Evolutionary conservation across 1,140 invertebrate genomes (phyloP).

Genomic region (Neodiprion pinetum): DNA sequence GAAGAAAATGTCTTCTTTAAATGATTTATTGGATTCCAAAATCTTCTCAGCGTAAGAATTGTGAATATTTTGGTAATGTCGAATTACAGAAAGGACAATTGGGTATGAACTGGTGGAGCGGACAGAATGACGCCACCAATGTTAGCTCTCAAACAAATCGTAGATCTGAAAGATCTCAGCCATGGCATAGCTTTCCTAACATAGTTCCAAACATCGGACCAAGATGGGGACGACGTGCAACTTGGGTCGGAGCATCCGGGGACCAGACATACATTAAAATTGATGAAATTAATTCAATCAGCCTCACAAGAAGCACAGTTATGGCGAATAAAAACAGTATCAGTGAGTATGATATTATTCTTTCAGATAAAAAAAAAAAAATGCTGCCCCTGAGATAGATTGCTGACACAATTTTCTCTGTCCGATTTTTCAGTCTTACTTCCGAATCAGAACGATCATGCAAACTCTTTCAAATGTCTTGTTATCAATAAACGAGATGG

Average conservation of each 20-base stretch:
- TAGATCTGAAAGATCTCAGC: constrained; percentile 54
- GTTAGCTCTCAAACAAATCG: constrained; percentile 42
- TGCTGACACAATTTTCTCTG: not conserved
- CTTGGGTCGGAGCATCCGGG: constrained; percentile 92
- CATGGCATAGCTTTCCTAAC: constrained; percentile 85
- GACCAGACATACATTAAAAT: constrained; percentile 96
- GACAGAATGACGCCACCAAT: constrained; percentile 47
- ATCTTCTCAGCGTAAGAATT: too few relatives aligned
- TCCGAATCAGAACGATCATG: constrained; percentile 71
- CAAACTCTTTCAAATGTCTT: constrained; percentile 78
- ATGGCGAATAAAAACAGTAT: constrained; percentile 88
- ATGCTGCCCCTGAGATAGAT: not conserved
- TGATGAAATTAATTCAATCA: constrained; percentile 93
- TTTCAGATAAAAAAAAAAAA: constrained; percentile 21
- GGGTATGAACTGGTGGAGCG: constrained; percentile 69
- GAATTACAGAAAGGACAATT: constrained; percentile 83
- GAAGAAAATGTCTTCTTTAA: constrained; percentile 25
- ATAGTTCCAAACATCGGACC: constrained; percentile 81
- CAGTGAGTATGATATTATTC: constrained; percentile 64
- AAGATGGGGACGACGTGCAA: constrained; percentile 81
- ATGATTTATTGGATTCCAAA: too few relatives aligned
- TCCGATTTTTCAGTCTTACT: constrained; percentile 68
- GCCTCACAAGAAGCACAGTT: constrained; percentile 83
- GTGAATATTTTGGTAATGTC: constrained; percentile 17
- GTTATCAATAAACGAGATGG: constrained; percentile 87